Base-by-base conservation (phyloP, 2,888 invertebrate species). In the Bhutanitis thaidina region DNA sequence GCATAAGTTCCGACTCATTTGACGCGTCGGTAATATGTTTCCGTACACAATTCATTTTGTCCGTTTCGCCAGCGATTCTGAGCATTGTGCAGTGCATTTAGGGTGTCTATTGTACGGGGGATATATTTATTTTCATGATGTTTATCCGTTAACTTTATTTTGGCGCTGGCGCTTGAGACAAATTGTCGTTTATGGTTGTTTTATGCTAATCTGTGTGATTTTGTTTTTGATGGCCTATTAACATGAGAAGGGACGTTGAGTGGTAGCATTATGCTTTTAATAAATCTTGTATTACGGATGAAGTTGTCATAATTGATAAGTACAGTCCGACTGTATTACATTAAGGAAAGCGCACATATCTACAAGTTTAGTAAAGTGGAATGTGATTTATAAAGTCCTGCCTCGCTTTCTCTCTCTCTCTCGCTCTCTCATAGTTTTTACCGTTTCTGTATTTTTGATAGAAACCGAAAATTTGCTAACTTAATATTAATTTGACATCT, bases 1-100 rank as follows among this genome's bases (percentile, higher is more conserved):
- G 64, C 70, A 68, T 67, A 69, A 73, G 80, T 80, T 82, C 76
- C 68, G 66, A 58, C 52, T 80, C 80, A 80, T 80, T 80, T 77
- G 64, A 69, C 74, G 62, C 71, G 65, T 67, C 65, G 58, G 62
- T 69, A 69, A 73, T 76, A 71, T 60, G 60, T 63, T 65, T 71
- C 72, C 72, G 71, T 62, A 64, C 68, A 73, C 74, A 74, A 76
- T 75, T 73, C 77, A 74, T 76, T 77, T 70, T 62, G 72, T 60
- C 60, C 71, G 71, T 67, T 68, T 64, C 61, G 60, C 58, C 60
- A 57, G 56, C 74, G 67, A 66, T 65, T 64, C 43, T 13, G 55
- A 54, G 59, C 71, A 71, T 73, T 76, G 74, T 79, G 69, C 64
- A 51, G 39, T 64, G 60, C 74, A 77, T 77, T 78, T 71, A 61